Evolutionary conservation across 2,113 vertebrate genomes (phyloP), one percentile per base, ranked within the genome.

Genomic region (Nanorana parkeri): DNA sequence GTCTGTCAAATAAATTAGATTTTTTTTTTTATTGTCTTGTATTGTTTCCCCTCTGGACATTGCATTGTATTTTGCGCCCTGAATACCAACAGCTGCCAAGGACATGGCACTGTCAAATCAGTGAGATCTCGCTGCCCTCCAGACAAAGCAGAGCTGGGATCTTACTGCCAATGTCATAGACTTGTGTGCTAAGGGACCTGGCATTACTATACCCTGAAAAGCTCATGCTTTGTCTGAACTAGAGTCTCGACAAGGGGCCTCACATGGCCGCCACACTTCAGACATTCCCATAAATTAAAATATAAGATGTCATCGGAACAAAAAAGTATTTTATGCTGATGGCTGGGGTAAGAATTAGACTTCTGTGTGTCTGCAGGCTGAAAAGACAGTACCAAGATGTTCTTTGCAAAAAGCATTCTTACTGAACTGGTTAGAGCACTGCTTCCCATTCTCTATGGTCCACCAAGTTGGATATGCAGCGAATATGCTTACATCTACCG

Each of bases 61-160:
- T 26, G 41, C 61, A 56, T 82, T 67, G 68, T 82, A 67, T 72
- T 65, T 73, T 81, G 68, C 60, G 47, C 79, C 79, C 79, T 81
- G 79, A 81, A 81, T 81, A 82, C 69, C 26, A 75, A 82, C 80
- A 66, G 68, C 68, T 74, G 69, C 80, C 69, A 67, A 75, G 80
- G 69, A 82, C 61, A 21, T 23, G 69, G 47, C 41, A 65, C 80
- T 67, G 71, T 82, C 80, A 67, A 1, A 81, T 75, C 80, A 15
- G 26, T 41, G 80, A 81, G 69, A 56, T 26, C 16, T 17, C 11
- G 20, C 69, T 67, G 60, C 80, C 69, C 68, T 74, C 24, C 63
- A 56, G 61, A 80, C 65, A 68, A 7, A 68, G 66, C 55, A 15
- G 66, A 28, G 7, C 1, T 17, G 1, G 74, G 29, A 68, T 26